Evolutionary conservation across 2,113 vertebrate species (phyloP), one percentile per base, ranked within the genome.

Genomic region (Cebidichthys violaceus): DNA sequence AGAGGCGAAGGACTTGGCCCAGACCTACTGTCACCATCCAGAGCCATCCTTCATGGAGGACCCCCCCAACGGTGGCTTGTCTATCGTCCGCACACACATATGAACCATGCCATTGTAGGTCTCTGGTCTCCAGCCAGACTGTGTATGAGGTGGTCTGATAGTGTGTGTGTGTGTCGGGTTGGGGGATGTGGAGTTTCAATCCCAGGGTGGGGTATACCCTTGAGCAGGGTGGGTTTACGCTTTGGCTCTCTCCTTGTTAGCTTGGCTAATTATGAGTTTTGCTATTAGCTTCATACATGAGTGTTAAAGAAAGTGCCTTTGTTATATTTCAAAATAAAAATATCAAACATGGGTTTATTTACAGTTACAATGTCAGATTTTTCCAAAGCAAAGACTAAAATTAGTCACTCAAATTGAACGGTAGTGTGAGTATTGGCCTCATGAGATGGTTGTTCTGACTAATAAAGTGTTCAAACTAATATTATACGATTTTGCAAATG

Each of bases 21-120:
- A 72, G 68, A 47, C 50, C 73, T 75, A 72, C 66, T 61, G 82
- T 66, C n/a, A 4, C 73, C 74, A 75, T 87, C 81, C 61, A 82
- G 17, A 87, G 84, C 81, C 79, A 93, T 94, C 89, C 88, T 84
- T 94, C 93, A 94, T 94, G 73, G 71, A 50, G 77, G 85, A 88
- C 88, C 85, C 91, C 91, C 90, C 89, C 55, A 74, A 67, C 3
- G 39, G 39, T 55, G 39, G 47, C 70, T 52, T 75, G 69, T 83
- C 76, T 66, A 67, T 84, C 69, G 70, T 65, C 37, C 80, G 76
- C 81, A 85, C 57, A 61, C 60, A 66, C 73, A 88, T 37, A 79
- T 75, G 47, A 65, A 79, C 70, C 15, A 4, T 64, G 61, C 52
- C 82, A 27, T 71, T 61, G 67, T 72, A 62, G 65, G 57, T 55